Percentiles rank a stretch among this genome's conserved stretches.
These are phyloP conservation scores for Tolmerus cingulatus DNA, from an alignment of 2,888 invertebrate species.

Conservation along the genomic window DNA sequence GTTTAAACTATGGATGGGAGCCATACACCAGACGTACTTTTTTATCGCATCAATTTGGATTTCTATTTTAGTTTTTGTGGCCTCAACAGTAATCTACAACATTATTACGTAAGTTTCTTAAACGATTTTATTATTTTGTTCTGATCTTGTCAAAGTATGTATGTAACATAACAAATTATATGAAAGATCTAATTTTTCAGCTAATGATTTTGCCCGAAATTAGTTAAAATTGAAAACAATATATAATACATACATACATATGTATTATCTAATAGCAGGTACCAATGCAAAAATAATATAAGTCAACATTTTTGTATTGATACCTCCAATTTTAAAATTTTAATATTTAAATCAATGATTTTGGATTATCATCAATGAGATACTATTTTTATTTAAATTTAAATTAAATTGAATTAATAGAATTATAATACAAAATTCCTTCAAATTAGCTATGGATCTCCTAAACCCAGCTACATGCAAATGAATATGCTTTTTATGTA, in stretches of 20 bases:
- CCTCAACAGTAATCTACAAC: slow-evolving; percentile 68
- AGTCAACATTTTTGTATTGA: too few relatives aligned
- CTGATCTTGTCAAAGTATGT: not conserved
- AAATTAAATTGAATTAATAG: not conserved
- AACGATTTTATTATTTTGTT: not conserved
- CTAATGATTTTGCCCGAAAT: too few relatives aligned
- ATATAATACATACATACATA: too few relatives aligned
- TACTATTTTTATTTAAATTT: not conserved
- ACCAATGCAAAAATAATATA: not conserved
- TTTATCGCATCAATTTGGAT: slow-evolving; percentile 66
- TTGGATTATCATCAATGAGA: not conserved
- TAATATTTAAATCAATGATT: too few relatives aligned
- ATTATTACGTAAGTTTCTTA: slow-evolving; percentile 68
- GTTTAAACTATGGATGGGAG: slow-evolving; percentile 70
- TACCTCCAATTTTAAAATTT: too few relatives aligned
- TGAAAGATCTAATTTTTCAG: not conserved
- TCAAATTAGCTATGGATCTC: not conserved
- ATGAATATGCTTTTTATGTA: not conserved
- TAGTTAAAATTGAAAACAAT: too few relatives aligned
- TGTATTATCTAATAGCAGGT: not conserved
- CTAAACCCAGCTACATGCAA: not conserved
- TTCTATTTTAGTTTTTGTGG: slow-evolving; percentile 68
- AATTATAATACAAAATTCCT: not conserved
- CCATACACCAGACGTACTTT: slow-evolving; percentile 68
- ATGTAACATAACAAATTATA: not conserved